Base-by-base conservation (phyloP, 2,888 invertebrate species). In the Drosophila borborema region DNA sequence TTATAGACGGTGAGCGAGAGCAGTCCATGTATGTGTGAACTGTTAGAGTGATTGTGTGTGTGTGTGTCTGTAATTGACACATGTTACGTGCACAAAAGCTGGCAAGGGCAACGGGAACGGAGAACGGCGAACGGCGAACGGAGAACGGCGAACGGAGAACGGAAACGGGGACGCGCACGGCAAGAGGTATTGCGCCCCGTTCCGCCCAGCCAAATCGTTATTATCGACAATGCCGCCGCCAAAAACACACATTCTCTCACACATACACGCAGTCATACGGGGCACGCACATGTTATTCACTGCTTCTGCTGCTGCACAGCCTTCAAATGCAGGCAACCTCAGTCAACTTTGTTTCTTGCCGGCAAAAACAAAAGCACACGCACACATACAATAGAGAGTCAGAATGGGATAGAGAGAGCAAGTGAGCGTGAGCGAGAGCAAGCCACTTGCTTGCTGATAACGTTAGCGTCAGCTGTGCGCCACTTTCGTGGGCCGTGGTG, bases 41-140 rank as follows among this genome's bases (percentile, higher is more conserved):
- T 68, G 70, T 64, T 64, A 59, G 65, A 69, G 55, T 66, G 68
- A 56, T 45, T 64, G 67, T 70, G 45, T 64, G 63, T 55, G 41
- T 72, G 72, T 73, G 77, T 67, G 74, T 56, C 90, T 91, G 91
- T 90, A 91, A 91, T 91, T 91, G 91, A 91, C 91, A 91, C 91
- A 91, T 91, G 91, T 91, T 91, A 91, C 91, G 86, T 89, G 84
- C 84, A 81, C 85, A 89, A 90, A 90, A 85, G 86, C 82, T 10
- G 81, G 70, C 75, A 65, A 38, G 55, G 53, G 58, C 64, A 54
- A 46, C 58, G 61, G 67, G 14, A 14, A 12, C 18, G 51, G 51
- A 28, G 28, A 28, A 28, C 23, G 23, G 23, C n/a, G n/a, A n/a
- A 20, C 23, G 23, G 23, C 23, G 12, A 7, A 16, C 58, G 64